Conservation (phyloP, 2,888 invertebrate genomes). For the Prosapia bicincta region DNA sequence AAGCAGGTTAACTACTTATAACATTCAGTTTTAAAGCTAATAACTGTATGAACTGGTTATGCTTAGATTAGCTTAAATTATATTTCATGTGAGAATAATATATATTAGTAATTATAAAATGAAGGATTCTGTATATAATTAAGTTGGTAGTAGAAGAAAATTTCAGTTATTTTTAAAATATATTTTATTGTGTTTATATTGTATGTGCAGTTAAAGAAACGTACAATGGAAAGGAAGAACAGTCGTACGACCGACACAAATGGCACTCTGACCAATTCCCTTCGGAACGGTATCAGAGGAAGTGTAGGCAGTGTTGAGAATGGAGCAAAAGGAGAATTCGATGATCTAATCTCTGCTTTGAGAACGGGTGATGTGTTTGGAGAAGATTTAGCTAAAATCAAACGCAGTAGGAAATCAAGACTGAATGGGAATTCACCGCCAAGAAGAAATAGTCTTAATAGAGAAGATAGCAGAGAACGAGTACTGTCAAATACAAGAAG, state of each 20-base stretch:
- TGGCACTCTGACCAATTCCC: slow-evolving; percentile 23
- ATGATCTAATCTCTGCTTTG: slow-evolving; percentile 91
- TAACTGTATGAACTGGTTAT: too few relatives aligned
- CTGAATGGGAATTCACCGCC: slow-evolving; percentile 59
- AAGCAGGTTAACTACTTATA: too few relatives aligned
- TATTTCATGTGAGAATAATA: too few relatives aligned
- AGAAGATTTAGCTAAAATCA: slow-evolving; percentile 92
- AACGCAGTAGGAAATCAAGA: slow-evolving; percentile 67
- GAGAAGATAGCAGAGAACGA: slow-evolving; percentile 64
- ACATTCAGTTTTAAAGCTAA: too few relatives aligned
- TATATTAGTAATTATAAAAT: too few relatives aligned
- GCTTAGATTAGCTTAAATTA: too few relatives aligned
- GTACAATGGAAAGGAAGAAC: slow-evolving; percentile 83
- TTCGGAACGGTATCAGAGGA: slow-evolving; percentile 22
- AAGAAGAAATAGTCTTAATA: slow-evolving; percentile 57
- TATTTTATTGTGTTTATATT: too few relatives aligned
- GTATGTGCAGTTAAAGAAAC: slow-evolving; percentile 63
- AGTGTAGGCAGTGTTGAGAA: slow-evolving; percentile 25
- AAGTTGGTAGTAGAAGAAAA: too few relatives aligned
- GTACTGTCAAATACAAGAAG: slow-evolving; percentile 34
- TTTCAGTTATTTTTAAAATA: too few relatives aligned
- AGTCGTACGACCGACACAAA: slow-evolving; percentile 59
- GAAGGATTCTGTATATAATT: too few relatives aligned
- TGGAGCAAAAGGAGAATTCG: slow-evolving; percentile 68
- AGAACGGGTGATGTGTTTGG: slow-evolving; percentile 94